Evolutionary conservation across 2,888 invertebrate genomes (phyloP).

Genomic region (Cartodere bifasciata): DNA sequence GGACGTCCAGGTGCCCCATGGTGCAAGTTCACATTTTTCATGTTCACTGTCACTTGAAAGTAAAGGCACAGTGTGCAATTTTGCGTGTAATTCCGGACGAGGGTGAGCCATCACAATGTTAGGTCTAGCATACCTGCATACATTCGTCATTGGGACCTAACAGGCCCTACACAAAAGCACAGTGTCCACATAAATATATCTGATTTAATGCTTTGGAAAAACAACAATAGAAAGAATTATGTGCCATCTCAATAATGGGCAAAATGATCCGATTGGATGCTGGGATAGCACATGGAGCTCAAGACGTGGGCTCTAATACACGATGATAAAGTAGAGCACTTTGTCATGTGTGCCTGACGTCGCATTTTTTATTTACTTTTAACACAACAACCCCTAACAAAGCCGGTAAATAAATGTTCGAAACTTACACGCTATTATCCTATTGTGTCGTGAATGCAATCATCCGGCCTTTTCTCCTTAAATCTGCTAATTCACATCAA

Average conservation of each 20-base stretch:
- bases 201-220: constrained; percentile 24
- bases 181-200: constrained; percentile 17
- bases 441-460: too few relatives aligned
- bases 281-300: not conserved
- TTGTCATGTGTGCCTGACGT: constrained; percentile 18
- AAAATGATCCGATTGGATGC: constrained; percentile 13
- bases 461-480: too few relatives aligned
- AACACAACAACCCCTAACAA: not conserved
- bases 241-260: constrained; percentile 14
- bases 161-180: constrained; percentile 21
- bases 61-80: constrained; percentile 30
- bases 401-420: not conserved
- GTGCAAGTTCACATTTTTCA: constrained; percentile 25
- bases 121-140: constrained; percentile 8
- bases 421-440: not conserved
- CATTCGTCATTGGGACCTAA: constrained; percentile 15
- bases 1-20: too few relatives aligned
- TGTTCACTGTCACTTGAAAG: constrained; percentile 26
- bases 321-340: constrained; percentile 24
- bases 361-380: not conserved
- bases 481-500: too few relatives aligned
- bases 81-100: constrained; percentile 31
- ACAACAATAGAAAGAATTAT: constrained; percentile 22
- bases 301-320: constrained; percentile 21
- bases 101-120: too few relatives aligned